Evolutionary conservation across 2,113 vertebrate species (phyloP), one percentile per base, ranked within the genome.

Genomic region (Zapornia atra): DNA sequence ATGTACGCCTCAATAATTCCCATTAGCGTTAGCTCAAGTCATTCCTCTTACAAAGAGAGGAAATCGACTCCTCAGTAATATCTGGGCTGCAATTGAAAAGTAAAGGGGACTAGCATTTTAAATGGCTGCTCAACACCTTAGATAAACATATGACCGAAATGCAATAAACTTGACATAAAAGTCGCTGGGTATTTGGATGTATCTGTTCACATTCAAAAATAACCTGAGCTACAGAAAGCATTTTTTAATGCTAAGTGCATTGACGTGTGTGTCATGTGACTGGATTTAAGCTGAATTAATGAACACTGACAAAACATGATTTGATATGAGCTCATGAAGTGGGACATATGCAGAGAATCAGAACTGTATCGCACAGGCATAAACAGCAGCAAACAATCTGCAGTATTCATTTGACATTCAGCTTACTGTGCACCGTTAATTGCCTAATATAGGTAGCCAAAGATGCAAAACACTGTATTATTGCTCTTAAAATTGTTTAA

Each of bases 311-410:
- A 94, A 68, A 96, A 94, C 31, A 33, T 60, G 71, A 90, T 75
- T 71, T 95, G 82, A 78, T 70, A 73, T 92, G 94, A 96, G 40
- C 82, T 96, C 72, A 96, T 97, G 90, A 97, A 96, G 94, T 46
- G 53, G 46, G 83, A 97, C 70, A 80, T 90, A 91, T 81, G 26
- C 56, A 90, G 95, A 96, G 61, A 96, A 77, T 76, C 66, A 71
- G 89, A 90, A 91, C 76, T 77, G 75, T 42, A 86, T 95, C 80
- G 22, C 57, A 76, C 10, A 87, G 53, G 31, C 80, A 88, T 94
- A 81, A 96, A 81, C 34, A 92, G 71, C 70, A 90, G 59, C 64
- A 88, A 92, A 95, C 57, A 93, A 90, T 90, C 64, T 90, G 64
- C 22, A 90, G 79, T 80, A 70, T 68, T 89, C 60, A 57, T 87